Evolutionary conservation across 2,797 vertebrate species (phyloP).

Genomic region (Oophaga sylvatica): DNA sequence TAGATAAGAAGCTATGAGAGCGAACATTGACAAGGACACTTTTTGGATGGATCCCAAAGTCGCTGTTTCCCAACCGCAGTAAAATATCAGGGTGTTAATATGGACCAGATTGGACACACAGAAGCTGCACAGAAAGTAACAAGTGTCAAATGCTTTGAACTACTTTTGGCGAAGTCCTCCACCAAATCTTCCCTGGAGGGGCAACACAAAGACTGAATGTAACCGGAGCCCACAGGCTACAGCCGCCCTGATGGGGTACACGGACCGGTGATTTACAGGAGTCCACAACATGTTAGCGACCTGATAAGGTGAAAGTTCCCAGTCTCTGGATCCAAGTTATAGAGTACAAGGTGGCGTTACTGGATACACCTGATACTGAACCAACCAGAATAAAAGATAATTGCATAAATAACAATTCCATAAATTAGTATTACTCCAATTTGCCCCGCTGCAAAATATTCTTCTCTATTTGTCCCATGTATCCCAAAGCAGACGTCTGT

Average conservation of each 20-base stretch:
- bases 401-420: background rate
- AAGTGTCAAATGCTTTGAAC: conserved; percentile 62
- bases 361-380: background rate
- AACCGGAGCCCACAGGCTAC: background rate
- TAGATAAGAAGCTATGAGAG: conserved; percentile 59
- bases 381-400: too few relatives aligned
- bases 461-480: background rate
- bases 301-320: conserved; percentile 2
- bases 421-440: background rate
- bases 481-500: background rate
- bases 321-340: background rate
- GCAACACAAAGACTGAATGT: background rate
- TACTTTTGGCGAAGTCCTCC: conserved; percentile 20
- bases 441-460: background rate
- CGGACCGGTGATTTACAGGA: background rate
- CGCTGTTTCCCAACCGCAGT: conserved; percentile 41
- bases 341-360: background rate
- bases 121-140: conserved; percentile 59
- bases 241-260: background rate
- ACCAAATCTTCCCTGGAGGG: conserved; percentile 12
- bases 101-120: conserved; percentile 65
- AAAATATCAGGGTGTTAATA: conserved; percentile 67
- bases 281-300: background rate
- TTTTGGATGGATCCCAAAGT: conserved; percentile 67
- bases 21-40: background rate